phyloP scores from a whole-genome alignment of 1,140 invertebrate species.

The Bombus breviceps region DNA sequence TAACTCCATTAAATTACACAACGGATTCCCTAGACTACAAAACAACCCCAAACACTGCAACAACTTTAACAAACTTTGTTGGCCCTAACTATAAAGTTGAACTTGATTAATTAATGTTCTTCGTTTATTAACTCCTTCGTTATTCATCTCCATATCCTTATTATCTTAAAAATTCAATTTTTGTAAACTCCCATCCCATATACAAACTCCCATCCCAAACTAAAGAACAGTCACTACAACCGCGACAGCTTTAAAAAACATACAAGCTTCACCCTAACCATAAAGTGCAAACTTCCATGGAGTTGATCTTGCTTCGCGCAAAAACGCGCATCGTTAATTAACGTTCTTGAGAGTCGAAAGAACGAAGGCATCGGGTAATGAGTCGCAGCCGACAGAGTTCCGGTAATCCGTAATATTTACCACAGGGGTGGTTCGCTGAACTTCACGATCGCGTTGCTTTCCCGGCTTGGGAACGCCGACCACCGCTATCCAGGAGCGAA shows the following conservation, averaged over 20 bases:
- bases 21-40: too few relatives aligned
- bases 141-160: too few relatives aligned
- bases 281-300: background rate
- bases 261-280: background rate
- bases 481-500: conserved; percentile 30
- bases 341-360: background rate
- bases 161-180: too few relatives aligned
- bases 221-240: background rate
- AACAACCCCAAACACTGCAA: too few relatives aligned
- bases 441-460: conserved; percentile 35
- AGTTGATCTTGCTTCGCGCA: background rate
- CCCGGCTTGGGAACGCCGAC: conserved; percentile 10
- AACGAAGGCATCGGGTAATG: background rate
- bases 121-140: too few relatives aligned
- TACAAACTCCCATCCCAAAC: too few relatives aligned
- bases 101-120: too few relatives aligned
- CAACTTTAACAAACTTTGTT: too few relatives aligned
- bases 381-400: background rate
- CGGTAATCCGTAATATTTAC: conserved; percentile 49
- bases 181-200: too few relatives aligned
- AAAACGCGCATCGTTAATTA: conserved; percentile 9
- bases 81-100: too few relatives aligned
- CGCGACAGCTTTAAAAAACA: background rate
- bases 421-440: conserved; percentile 3
- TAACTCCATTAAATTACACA: too few relatives aligned